Base-by-base conservation (phyloP, 2,797 vertebrate species). In the Salmo trutta region DNA sequence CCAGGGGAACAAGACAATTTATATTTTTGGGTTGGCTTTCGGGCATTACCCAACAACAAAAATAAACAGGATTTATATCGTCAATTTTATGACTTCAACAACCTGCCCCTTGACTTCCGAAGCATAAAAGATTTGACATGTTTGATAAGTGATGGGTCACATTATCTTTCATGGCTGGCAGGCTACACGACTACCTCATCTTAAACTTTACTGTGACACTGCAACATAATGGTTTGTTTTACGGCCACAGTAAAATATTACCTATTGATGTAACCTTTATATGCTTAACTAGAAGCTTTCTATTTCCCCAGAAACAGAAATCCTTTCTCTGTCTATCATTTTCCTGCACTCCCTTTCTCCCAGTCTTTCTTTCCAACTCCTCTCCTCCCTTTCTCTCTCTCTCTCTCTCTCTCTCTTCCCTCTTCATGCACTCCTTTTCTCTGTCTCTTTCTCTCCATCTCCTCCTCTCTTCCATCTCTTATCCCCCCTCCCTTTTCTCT, bases 41-140 rank as follows among this genome's bases (percentile, higher is more conserved):
- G 29, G 29, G 27, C 29, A 33, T 67, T 31, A 27, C 24, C 14
- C 1, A n/a, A 59, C 19, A 59, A 17, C n/a, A 17, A n/a, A 29
- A 29, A 16, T 27, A 77, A 78, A 74, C 66, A 81, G 71, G 56
- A 79, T 53, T 71, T 75, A 83, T 75, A 70, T 56, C 0, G 16
- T 19, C 6, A 5, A 56, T 59, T 17, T n/a, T n/a, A 81, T 52
- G 41, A 74, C 15, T 33, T 56, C 36, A 56, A 31, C 65, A 79
- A 77, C 80, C 75, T 75, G 82, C 79, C 65, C 71, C 62, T 67
- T 83, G 5, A 36, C 33, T 10, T 41, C 41, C 7, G 8, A 41
- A 41, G 41, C 41, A 41, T 41, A 41, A 41, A 10, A 8, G 8
- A 41, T 41, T 10, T 82, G 82, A 73, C 82, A 77, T 65, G 69